Conservation (phyloP, 2,888 invertebrate genomes). For the Lacanobia oleracea region DNA sequence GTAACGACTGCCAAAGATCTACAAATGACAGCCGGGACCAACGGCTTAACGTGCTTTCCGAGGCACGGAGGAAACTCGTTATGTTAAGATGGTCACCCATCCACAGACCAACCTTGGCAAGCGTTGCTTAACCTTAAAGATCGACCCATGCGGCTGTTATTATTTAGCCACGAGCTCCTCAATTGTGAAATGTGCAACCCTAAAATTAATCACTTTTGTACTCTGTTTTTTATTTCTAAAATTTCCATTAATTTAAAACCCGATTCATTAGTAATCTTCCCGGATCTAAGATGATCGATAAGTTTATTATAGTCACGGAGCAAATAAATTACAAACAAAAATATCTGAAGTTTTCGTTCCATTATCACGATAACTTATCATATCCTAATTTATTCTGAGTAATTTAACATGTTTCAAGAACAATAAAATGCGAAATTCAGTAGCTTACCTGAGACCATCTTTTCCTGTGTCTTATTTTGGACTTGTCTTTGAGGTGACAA, state of each 20-base stretch:
- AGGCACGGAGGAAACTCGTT: too few species aligned
- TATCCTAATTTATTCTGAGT: conserved; percentile 21
- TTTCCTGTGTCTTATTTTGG: conserved; percentile 96
- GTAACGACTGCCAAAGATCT: too few species aligned
- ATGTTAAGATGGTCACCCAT: too few species aligned
- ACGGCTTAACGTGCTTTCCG: too few species aligned
- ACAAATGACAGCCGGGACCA: too few species aligned
- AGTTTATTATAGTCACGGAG: not conserved
- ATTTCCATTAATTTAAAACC: conserved; percentile 1
- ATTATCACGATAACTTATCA: conserved; percentile 48
- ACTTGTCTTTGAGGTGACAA: conserved; percentile 97
- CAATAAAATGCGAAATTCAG: conserved; percentile 14
- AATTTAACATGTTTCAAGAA: conserved; percentile 8
- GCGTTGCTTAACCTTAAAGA: too few species aligned
- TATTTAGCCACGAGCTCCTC: too few species aligned
- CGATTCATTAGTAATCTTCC: conserved; percentile 10
- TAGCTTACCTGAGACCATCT: conserved; percentile 96
- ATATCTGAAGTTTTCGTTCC: conserved; percentile 11
- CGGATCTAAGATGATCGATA: conserved; percentile 36
- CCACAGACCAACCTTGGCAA: too few species aligned
- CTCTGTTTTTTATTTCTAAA: not conserved
- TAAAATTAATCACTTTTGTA: not conserved
- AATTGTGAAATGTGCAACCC: not conserved
- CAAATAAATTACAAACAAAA: conserved; percentile 31
- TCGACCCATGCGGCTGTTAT: too few species aligned